phyloP scores from a whole-genome alignment of 2,113 vertebrate genomes.

The Grammomys surdaster region DNA sequence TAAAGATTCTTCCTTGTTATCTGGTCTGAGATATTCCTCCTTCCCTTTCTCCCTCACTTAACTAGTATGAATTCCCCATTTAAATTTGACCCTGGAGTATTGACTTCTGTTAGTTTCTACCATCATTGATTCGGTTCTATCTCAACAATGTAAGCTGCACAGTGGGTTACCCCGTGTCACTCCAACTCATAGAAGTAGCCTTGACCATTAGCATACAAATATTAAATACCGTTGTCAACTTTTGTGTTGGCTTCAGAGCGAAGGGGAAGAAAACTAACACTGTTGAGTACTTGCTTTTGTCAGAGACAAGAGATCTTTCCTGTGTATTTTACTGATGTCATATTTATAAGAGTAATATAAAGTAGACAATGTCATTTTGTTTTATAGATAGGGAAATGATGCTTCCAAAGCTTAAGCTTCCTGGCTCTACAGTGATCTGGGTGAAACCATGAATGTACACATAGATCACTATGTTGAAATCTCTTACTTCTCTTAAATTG shows the following conservation, averaged over 20 bases:
- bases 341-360: not conserved
- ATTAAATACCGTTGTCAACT: not conserved
- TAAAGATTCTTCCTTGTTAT: not conserved
- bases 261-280: not conserved
- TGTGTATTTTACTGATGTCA: not conserved
- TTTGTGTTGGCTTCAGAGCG: not conserved
- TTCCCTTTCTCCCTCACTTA: not conserved
- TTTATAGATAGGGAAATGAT: not conserved
- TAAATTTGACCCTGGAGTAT: not conserved
- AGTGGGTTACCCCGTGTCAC: not conserved
- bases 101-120: not conserved
- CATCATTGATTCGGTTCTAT: not conserved
- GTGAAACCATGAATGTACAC: not conserved
- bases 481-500: not conserved
- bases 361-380: not conserved
- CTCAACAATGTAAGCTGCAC: not conserved
- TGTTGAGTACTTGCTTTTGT: not conserved
- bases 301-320: not conserved
- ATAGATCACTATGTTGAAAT: not conserved
- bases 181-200: not conserved
- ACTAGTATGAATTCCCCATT: not conserved
- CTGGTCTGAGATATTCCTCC: not conserved
- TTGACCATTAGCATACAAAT: not conserved
- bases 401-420: not conserved
- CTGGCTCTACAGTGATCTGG: not conserved